phyloP scores from a whole-genome alignment of 2,888 invertebrate species.

The Torymus auratus region DNA sequence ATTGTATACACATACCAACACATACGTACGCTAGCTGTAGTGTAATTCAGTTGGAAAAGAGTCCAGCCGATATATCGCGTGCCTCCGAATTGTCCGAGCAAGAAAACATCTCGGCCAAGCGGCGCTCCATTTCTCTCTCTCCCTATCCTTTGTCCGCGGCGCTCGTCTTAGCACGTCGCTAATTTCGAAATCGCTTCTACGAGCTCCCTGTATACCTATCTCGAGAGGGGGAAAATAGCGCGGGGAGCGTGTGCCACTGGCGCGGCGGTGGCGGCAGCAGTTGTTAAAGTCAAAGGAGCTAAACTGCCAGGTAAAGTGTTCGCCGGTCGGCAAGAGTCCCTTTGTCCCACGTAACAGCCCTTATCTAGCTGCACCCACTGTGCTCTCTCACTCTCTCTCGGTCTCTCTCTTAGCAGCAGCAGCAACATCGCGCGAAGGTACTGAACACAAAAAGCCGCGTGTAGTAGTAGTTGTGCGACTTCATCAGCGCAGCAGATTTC shows the following conservation, averaged over 20 bases:
- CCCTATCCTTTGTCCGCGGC: too few species aligned
- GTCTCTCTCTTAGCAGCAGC: not conserved
- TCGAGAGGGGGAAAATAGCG: not conserved
- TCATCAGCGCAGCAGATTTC: slow-evolving; percentile 3
- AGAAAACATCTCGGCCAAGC: too few species aligned
- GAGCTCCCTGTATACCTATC: not conserved
- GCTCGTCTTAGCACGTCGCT: not conserved
- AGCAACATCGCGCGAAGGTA: too few species aligned
- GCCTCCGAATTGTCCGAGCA: too few species aligned
- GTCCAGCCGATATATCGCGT: too few species aligned
- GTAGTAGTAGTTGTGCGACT: not conserved
- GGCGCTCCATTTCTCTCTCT: too few species aligned
- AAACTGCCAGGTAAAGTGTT: slow-evolving; percentile 11
- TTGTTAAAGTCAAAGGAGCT: slow-evolving; percentile 17
- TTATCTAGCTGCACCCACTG: slow-evolving; percentile 14
- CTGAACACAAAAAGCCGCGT: not conserved
- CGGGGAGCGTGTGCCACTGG: too few species aligned
- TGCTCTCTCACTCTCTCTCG: not conserved
- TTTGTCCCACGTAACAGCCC: slow-evolving; percentile 28
- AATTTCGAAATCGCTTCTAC: slow-evolving; percentile 7
- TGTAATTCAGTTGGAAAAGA: too few species aligned
- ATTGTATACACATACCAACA: too few species aligned
- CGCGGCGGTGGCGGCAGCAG: too few species aligned
- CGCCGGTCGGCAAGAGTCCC: not conserved
- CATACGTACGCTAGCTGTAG: too few species aligned